Evolutionary conservation across 2,888 invertebrate genomes (phyloP), one percentile per base, ranked within the genome.

Genomic region (Netelia fuscicornis): DNA sequence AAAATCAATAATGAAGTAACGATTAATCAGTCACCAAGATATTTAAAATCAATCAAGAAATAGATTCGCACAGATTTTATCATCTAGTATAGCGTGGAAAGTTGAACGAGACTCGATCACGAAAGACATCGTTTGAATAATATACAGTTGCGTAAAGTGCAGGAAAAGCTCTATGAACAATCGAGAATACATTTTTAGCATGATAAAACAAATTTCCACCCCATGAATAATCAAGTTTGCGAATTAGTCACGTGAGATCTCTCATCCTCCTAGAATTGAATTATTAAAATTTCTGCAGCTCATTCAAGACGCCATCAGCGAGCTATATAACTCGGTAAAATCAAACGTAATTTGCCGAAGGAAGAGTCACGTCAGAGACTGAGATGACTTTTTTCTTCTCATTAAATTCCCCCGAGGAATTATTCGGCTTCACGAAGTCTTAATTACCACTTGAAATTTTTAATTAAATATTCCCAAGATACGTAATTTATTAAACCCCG

Each of bases 381-480:
- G 52, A 67, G 52, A 68, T 2, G 44, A 62, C 25, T 67, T 79
- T 79, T 78, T 74, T 62, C 37, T 72, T 52, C 25, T 42, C 23
- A 30, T 64, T 64, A 83, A 58, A 79, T 74, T 56, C 52, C 72
- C 42, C 70, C 62, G 9, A 62, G 23, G 52, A 82, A 79, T 64
- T 81, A 78, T 25, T 78, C 48, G 23, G 44, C 68, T 71, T 65
- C 2, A 37, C 75, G 23, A 79, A 70, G 75, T 81, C 52, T 81
- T 70, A 75, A 78, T 81, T 78, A 58, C 70, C 30, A 58, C 84
- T 86, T 71, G 78, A 84, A 81, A 86, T 86, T 86, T 86, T 86
- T 86, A 85, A 86, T 86, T 83, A 86, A 86, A 86, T 83, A 80
- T 81, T 58, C 70, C 70, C 3, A 68, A 86, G 76, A 83, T 81